These are phyloP conservation scores for Caloenas nicobarica DNA, from an alignment of 2,113 vertebrate genomes.

Conservation along the genomic window DNA sequence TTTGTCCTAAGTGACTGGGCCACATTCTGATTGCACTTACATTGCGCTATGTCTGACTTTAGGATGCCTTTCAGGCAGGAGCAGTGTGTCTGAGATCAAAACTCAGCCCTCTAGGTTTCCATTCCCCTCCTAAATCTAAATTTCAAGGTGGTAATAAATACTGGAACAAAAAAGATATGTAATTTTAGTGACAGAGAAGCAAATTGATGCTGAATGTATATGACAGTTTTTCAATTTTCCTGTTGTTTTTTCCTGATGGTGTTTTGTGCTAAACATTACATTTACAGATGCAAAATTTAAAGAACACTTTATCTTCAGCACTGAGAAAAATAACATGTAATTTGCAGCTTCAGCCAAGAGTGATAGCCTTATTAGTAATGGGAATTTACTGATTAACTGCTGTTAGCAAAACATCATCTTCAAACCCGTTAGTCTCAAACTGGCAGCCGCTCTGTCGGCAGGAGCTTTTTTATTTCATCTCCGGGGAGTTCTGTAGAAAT, in stretches of 20 bases:
- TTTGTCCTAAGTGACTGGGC: not conserved
- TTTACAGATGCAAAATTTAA: conserved; percentile 64
- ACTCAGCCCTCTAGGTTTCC: not conserved
- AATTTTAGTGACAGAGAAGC: conserved; percentile 43
- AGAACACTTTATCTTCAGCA: conserved; percentile 59
- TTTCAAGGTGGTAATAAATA: conserved; percentile 20
- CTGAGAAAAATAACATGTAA: conserved; percentile 67
- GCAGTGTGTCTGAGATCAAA: not conserved
- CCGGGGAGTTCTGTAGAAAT: conserved; percentile 55
- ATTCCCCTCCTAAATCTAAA: not conserved
- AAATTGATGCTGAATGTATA: conserved; percentile 35
- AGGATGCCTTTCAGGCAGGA: not conserved
- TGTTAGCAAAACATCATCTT: conserved; percentile 75
- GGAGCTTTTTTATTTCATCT: conserved; percentile 47
- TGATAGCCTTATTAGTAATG: conserved; percentile 77
- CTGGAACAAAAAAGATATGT: not conserved
- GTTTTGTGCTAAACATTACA: conserved; percentile 54
- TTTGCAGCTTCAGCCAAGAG: conserved; percentile 70
- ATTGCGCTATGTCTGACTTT: not conserved
- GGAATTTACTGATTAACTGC: conserved; percentile 77
- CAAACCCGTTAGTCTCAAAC: conserved; percentile 67
- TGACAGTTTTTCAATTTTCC: conserved; percentile 47
- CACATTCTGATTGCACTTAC: not conserved
- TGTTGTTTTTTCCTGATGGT: conserved; percentile 45
- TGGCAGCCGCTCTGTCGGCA: conserved; percentile 32